Conservation (phyloP, 2,797 vertebrate species). For the Petrocephalus schoutedeni region DNA sequence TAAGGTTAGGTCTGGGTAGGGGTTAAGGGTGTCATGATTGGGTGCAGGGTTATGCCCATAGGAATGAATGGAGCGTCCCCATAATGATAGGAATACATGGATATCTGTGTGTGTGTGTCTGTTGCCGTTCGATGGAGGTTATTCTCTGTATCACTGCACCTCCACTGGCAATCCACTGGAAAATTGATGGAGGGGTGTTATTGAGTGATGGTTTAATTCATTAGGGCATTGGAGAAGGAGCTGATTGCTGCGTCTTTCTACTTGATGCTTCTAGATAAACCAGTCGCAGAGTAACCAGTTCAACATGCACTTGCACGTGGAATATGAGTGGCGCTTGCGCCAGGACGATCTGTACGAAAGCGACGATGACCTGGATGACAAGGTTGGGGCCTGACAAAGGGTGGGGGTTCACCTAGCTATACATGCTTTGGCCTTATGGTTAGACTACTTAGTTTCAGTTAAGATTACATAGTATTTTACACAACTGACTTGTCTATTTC, state of each 20-base stretch:
- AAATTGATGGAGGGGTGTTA: not conserved
- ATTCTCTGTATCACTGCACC: not conserved
- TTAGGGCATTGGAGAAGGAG: not conserved
- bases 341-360: slow-evolving; percentile 74
- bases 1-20: not conserved
- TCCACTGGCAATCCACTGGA: not conserved
- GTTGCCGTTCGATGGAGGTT: not conserved
- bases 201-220: not conserved
- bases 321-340: slow-evolving; percentile 72
- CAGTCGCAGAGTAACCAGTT: slow-evolving; percentile 71
- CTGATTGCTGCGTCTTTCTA: not conserved
- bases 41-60: not conserved
- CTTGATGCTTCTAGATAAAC: slow-evolving; percentile 56
- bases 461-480: not conserved
- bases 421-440: not conserved
- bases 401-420: not conserved
- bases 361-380: slow-evolving; percentile 73
- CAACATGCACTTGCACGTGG: slow-evolving; percentile 71
- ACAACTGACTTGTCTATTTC: not conserved
- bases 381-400: slow-evolving; percentile 41
- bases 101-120: not conserved
- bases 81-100: not conserved
- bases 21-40: not conserved
- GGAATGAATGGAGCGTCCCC: not conserved
- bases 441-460: not conserved